These are phyloP conservation scores for Bergia sp. DNA, from an alignment of 92 coral and sea anemone genomes.

Conservation along the genomic window DNA sequence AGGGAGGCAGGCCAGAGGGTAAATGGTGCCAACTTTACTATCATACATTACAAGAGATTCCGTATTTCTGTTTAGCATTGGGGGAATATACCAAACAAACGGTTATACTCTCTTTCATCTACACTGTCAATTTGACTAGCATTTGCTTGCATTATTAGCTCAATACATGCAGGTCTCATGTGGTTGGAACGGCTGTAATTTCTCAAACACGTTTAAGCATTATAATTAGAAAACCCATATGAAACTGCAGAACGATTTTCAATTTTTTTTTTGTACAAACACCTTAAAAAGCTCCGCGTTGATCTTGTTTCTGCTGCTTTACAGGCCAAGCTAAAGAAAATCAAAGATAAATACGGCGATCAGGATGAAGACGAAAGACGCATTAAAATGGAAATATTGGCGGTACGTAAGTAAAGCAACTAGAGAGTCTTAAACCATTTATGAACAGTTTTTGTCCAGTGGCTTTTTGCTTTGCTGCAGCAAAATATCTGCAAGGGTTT, in stretches of 20 bases:
- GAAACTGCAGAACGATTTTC: too few relatives aligned
- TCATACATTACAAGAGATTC: too few relatives aligned
- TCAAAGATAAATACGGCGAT: constrained; percentile 97
- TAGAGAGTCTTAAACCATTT: too few relatives aligned
- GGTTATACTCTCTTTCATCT: not conserved
- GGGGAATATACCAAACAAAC: not conserved
- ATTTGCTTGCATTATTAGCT: too few relatives aligned
- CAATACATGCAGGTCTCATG: too few relatives aligned
- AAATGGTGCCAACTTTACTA: too few relatives aligned
- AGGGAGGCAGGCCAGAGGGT: too few relatives aligned
- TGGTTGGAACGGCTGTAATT: not conserved
- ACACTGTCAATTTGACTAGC: too few relatives aligned
- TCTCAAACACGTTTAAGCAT: not conserved
- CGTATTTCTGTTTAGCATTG: too few relatives aligned
- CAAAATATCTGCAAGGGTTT: too few relatives aligned
- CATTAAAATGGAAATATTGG: constrained; percentile 92
- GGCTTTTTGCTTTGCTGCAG: too few relatives aligned
- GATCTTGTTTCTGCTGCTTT: not conserved
- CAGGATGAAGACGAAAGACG: constrained; percentile 97
- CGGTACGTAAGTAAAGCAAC: constrained; percentile 48
- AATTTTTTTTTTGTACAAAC: not conserved
- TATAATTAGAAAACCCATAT: too few relatives aligned
- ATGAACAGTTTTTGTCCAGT: not conserved
- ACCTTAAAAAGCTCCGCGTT: not conserved
- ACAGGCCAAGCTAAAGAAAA: constrained; percentile 88